phyloP scores from a whole-genome alignment of 2,113 vertebrate species.

The Nesoenas mayeri region DNA sequence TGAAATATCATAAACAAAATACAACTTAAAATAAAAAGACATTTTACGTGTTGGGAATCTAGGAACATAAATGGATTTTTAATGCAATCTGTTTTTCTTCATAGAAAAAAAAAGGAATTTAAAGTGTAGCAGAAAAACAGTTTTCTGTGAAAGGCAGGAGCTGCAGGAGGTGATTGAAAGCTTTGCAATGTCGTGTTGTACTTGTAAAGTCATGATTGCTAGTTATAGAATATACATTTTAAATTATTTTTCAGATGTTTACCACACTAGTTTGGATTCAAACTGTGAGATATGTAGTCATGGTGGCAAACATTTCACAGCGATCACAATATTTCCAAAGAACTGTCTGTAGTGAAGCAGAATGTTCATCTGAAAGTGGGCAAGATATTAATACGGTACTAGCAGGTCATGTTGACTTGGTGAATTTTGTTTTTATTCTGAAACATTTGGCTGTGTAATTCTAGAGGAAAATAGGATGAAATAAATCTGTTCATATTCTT shows the following conservation, averaged over 20 bases:
- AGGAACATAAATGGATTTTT: background rate
- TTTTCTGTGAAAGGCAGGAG: background rate
- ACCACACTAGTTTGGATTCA: background rate
- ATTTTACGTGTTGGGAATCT: background rate
- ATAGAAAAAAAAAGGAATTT: background rate
- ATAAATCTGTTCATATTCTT: background rate
- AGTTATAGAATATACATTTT: background rate
- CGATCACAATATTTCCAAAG: background rate
- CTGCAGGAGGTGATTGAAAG: background rate
- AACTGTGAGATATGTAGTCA: background rate
- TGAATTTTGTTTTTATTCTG: background rate
- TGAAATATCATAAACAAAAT: background rate
- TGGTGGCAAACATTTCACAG: background rate
- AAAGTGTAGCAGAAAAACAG: background rate
- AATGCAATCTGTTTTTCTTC: background rate
- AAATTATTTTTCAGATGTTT: slow-evolving; percentile 16
- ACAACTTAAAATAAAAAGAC: background rate
- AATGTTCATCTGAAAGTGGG: background rate
- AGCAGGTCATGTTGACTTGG: background rate
- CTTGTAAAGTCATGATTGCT: background rate
- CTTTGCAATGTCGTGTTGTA: background rate
- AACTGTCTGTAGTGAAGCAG: background rate
- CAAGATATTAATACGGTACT: background rate
- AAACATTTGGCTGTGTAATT: background rate
- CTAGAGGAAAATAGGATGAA: background rate